phyloP scores from a whole-genome alignment of 1,140 invertebrate genomes.

The Aphis craccivora region DNA sequence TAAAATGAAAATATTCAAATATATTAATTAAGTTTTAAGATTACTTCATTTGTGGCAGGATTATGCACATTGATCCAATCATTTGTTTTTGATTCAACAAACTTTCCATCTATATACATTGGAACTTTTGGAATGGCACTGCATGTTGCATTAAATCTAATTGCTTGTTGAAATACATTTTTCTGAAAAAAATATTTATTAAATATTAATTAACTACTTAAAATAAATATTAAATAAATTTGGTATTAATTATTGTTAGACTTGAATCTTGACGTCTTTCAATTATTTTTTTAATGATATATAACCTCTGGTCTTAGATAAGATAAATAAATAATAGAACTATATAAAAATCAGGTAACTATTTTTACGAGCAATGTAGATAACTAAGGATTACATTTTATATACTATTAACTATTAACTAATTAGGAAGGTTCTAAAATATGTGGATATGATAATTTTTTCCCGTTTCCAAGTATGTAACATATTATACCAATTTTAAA shows the following conservation, averaged over 20 bases:
- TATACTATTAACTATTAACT: neutral
- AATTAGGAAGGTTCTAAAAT: neutral
- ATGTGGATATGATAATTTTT: neutral
- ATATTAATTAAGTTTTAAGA: neutral
- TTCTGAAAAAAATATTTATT: conserved; percentile 27
- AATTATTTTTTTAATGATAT: neutral
- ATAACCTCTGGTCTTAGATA: conserved; percentile 26
- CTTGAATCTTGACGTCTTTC: neutral
- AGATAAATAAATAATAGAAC: neutral
- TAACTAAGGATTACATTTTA: neutral
- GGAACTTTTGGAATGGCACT: conserved; percentile 39
- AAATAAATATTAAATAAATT: neutral
- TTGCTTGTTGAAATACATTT: conserved; percentile 47
- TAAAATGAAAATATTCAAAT: conserved; percentile 12
- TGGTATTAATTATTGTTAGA: neutral
- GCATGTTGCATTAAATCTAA: neutral
- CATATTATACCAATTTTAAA: neutral
- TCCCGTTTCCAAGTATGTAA: neutral
- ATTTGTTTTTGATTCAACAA: conserved; percentile 89
- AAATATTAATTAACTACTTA: neutral
- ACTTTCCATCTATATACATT: conserved; percentile 94
- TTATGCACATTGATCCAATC: conserved; percentile 96
- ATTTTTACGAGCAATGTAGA: neutral
- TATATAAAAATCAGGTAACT: neutral
- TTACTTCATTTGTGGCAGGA: conserved; percentile 90